Base-by-base conservation (phyloP, 1,140 invertebrate species). In the Epicauta chinensis region DNA sequence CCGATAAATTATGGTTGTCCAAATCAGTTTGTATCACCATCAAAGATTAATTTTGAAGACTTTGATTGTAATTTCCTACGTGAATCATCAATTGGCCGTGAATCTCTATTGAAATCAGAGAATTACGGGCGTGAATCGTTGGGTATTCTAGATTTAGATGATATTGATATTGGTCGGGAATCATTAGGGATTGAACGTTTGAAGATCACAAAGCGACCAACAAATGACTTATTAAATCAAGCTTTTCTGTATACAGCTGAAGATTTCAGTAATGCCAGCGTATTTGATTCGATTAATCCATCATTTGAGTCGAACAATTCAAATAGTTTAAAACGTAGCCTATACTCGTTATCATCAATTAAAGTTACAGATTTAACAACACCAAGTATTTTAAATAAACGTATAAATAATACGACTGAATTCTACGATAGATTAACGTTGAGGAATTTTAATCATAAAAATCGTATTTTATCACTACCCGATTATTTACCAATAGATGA, bases 61-160 rank as follows among this genome's bases (percentile, higher is more conserved):
- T 23, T 23, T 7, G 4, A 23, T 5, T 23, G 23, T 23, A 7
- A 23, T 23, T 23, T 23, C 7, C 23, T 23, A 23, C 23, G 23
- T 23, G 23, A 23, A 23, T 5, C 23, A 3, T 7, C n/a, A n/a
- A n/a, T 23, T 11, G 30, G 43, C 30, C 15, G 45, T 13, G 45
- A 47, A 13, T 47, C 45, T 15, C 37, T 47, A 38, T 37, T 37
- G 7, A 32, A 17, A 23, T 23, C 23, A 0, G 34, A 47, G 16
- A 16, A 56, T 42, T 51, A 10, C 16, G 55, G 49, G 0, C 13
- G 45, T 23, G 55, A 56, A 38, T 56, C 55, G 10, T 43, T 56
- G 30, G 55, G 55, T 6, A 52, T 56, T 23, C 14, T 56, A 30
- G 45, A 56, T 12, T 12, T 56, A 32, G 42, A 56, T 34, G 35